These are phyloP conservation scores for Prinia subflava DNA, from an alignment of 2,113 vertebrate species.

Conservation along the genomic window DNA sequence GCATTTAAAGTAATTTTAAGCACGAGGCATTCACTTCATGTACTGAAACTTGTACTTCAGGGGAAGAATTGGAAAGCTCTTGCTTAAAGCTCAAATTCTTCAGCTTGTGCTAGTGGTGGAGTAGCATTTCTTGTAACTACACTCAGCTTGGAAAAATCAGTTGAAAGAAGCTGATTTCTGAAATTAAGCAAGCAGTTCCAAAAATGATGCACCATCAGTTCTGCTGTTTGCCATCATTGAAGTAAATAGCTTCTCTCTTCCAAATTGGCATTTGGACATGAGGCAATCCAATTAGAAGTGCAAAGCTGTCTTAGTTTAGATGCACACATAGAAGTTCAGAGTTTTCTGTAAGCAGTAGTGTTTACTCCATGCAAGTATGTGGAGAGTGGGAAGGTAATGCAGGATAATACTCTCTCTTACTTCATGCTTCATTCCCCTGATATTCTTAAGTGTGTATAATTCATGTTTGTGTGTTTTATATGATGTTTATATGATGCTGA, in stretches of 20 bases:
- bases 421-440: not conserved
- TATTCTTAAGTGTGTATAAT: not conserved
- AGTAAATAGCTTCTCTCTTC: constrained; percentile 3
- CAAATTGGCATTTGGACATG: not conserved
- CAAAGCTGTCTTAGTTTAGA: not conserved
- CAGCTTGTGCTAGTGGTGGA: not conserved
- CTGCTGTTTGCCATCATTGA: not conserved
- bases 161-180: not conserved
- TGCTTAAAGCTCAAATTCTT: not conserved
- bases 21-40: not conserved
- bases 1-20: not conserved
- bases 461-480: rapidly evolving
- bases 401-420: not conserved
- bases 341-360: not conserved
- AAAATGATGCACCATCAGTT: not conserved
- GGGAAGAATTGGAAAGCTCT: not conserved
- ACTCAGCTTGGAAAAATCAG: not conserved
- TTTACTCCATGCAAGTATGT: not conserved
- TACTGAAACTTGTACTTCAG: not conserved
- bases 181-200: not conserved
- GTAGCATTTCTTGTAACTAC: not conserved
- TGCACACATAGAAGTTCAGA: not conserved
- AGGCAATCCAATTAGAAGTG: not conserved
- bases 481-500: not conserved
- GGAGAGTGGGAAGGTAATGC: not conserved